These are phyloP conservation scores for Lemur catta DNA, from an alignment of 2,797 vertebrate genomes.

Conservation along the genomic window DNA sequence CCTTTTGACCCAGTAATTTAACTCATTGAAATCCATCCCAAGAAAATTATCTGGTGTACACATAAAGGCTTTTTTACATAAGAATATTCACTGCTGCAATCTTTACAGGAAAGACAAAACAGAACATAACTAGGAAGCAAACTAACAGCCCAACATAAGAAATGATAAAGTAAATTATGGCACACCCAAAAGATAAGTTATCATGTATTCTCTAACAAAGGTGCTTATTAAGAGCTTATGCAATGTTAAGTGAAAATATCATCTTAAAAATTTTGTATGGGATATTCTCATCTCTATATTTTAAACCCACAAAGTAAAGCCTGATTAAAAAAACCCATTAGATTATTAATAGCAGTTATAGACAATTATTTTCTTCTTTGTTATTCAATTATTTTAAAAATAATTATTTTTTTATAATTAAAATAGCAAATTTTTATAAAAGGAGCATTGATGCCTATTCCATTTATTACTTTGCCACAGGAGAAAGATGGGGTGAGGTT, in stretches of 20 bases:
- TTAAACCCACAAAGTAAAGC: constrained; percentile 25
- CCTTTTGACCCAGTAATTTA: constrained; percentile 66
- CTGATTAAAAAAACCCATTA: neutral
- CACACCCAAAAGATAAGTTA: neutral
- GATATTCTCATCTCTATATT: neutral
- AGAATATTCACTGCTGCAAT: neutral
- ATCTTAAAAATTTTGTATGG: neutral
- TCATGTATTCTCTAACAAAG: neutral
- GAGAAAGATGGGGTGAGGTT: neutral
- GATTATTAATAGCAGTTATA: neutral
- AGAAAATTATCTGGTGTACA: constrained; percentile 49
- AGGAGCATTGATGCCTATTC: neutral
- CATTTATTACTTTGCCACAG: neutral
- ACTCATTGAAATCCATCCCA: constrained; percentile 51
- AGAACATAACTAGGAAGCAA: neutral
- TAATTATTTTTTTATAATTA: neutral
- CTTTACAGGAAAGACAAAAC: constrained; percentile 6
- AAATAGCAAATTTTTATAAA: neutral
- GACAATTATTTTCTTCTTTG: neutral
- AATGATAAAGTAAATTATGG: neutral
- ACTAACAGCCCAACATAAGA: neutral
- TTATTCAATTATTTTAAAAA: constrained; percentile 14
- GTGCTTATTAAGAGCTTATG: constrained; percentile 3
- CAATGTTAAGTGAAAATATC: constrained; percentile 22
- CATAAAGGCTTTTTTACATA: constrained; percentile 21